Evolutionary conservation across 2,888 invertebrate genomes (phyloP).

Genomic region (Hypomecis atomaria): DNA sequence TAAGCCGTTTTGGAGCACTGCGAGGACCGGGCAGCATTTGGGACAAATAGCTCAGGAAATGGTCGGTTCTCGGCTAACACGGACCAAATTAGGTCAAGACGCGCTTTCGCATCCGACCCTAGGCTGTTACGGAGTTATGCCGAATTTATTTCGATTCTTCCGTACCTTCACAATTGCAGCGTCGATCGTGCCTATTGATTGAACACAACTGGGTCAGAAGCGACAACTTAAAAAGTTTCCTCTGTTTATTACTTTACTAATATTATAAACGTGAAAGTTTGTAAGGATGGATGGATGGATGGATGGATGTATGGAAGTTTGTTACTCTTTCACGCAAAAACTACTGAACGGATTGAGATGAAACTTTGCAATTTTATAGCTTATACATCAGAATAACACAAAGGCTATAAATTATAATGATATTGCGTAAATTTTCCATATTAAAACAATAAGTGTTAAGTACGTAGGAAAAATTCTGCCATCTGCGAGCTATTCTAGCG

Average conservation of each 20-base stretch:
- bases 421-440: too few species aligned
- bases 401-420: too few species aligned
- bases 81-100: conserved; percentile 70
- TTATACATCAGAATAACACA: too few species aligned
- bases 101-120: conserved; percentile 50
- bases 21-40: conserved; percentile 59
- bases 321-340: too few species aligned
- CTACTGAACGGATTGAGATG: too few species aligned
- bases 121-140: conserved; percentile 58
- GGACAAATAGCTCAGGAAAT: conserved; percentile 67
- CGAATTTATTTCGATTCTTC: conserved; percentile 56
- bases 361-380: too few species aligned
- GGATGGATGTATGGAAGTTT: too few species aligned
- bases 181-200: conserved; percentile 22
- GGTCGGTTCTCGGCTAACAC: conserved; percentile 55
- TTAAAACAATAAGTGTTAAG: too few species aligned
- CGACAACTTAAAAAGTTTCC: conserved; percentile 19
- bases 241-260: conserved; percentile 11
- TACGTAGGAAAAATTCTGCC: too few species aligned
- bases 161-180: conserved; percentile 18
- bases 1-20: conserved; percentile 56
- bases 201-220: conserved; percentile 23
- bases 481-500: too few species aligned
- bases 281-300: too few species aligned
- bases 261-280: too few species aligned